These are phyloP conservation scores for Meteorus cinctellus DNA, from an alignment of 2,888 invertebrate species.

Conservation along the genomic window DNA sequence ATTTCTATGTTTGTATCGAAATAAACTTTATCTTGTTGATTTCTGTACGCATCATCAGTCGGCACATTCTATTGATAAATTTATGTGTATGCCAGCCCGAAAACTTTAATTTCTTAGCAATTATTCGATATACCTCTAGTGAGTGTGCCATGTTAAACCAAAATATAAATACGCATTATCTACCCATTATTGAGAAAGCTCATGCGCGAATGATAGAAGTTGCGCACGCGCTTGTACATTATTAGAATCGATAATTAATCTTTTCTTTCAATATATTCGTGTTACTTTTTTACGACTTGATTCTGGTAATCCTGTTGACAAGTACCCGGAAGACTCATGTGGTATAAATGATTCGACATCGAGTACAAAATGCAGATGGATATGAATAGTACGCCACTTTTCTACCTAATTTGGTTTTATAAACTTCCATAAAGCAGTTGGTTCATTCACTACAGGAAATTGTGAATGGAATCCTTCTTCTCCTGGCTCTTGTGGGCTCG, in stretches of 20 bases:
- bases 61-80: background rate
- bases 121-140: conserved; percentile 11
- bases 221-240: conserved; percentile 42
- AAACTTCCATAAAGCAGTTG: too few relatives aligned
- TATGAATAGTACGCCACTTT: too few relatives aligned
- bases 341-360: background rate
- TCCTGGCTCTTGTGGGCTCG: too few relatives aligned
- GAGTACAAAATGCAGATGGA: too few relatives aligned
- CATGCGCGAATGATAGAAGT: conserved; percentile 41
- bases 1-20: too few relatives aligned
- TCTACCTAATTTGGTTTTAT: too few relatives aligned
- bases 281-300: background rate
- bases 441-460: too few relatives aligned
- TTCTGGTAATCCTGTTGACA: background rate
- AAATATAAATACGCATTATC: conserved; percentile 35
- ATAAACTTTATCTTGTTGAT: background rate
- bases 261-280: background rate
- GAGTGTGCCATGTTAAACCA: conserved; percentile 24
- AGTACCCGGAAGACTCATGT: background rate
- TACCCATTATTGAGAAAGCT: conserved; percentile 27
- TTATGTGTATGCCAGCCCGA: background rate
- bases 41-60: background rate
- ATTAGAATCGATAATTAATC: conserved; percentile 42
- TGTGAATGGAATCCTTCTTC: too few relatives aligned
- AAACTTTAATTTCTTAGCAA: background rate